Base-by-base conservation (phyloP, 2,113 vertebrate genomes). In the Amphiprion ocellaris region DNA sequence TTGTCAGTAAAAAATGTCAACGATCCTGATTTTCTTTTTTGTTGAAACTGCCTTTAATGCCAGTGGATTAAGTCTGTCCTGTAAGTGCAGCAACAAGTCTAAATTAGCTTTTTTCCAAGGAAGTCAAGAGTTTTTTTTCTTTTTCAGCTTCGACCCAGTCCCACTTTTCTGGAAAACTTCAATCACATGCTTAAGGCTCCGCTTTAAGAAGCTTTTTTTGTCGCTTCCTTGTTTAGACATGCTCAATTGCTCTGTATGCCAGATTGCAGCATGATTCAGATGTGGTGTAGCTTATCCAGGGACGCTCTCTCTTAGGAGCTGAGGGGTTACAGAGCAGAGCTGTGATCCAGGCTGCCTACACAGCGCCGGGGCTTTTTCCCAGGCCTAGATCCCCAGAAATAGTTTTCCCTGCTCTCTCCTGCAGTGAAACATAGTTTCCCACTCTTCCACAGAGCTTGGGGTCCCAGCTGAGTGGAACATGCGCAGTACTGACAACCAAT, bases 381-480 rank as follows among this genome's bases (percentile, higher is more conserved):
- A 94, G 92, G 89, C 88, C 50, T 39, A 10, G 50, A 82, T 46
- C 77, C 91, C 88, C 89, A 84, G 82, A 94, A 94, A 94, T 94
- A 94, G 90, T 82, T 73, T 78, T 52, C 56, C 62, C 52, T 68
- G 58, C 69, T 85, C 77, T 77, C 75, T 72, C 76, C 62, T 55
- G 59, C 74, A 79, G 67, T 69, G 67, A 79, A 80, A 73, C 74
- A 67, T 64, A 85, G 74, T 89, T 90, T 93, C 90, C 87, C 92
- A 90, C 74, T 88, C 68, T 61, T 83, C 71, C 54, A 56, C 47
- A 73, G 73, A 71, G 76, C 76, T 16, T 0, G 71, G 74, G 80
- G 83, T 77, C 83, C 84, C 50, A 78, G 79, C 19, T 83, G 85
- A 87, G 71, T 82, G 60, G 67, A 77, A 67, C 77, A 84, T 60